Percentiles rank a stretch among this genome's conserved stretches.
Evolutionary conservation across 2,888 invertebrate genomes (phyloP).

Genomic region (Ypsolopha scabrella): DNA sequence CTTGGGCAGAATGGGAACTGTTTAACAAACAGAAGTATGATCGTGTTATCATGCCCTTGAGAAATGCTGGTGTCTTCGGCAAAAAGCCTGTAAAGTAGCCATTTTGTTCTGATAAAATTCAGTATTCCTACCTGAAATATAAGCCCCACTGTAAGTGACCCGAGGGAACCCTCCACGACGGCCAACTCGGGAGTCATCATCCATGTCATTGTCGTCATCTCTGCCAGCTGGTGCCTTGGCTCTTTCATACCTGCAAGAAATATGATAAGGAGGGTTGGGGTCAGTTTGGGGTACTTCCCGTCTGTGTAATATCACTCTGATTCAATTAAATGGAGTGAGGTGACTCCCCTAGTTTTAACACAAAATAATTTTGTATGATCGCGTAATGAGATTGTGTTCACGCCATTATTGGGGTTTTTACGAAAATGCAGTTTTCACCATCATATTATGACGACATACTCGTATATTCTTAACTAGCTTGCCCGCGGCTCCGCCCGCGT

Average conservation of each 20-base stretch:
- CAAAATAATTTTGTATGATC: no score
- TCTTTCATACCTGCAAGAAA: constrained; percentile 85
- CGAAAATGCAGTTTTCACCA: no score
- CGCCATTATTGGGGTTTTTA: no score
- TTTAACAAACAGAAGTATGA: constrained; percentile 96
- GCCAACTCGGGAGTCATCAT: constrained; percentile 82
- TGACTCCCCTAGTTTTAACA: no score
- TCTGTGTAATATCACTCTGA: background rate
- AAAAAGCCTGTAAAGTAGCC: constrained; percentile 59
- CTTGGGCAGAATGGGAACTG: constrained; percentile 95
- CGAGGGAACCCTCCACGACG: constrained; percentile 65
- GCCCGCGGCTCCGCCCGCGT: no score
- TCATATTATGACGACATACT: no score
- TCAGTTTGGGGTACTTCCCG: background rate
- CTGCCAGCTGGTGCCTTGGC: constrained; percentile 89
- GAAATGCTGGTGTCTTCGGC: constrained; percentile 95
- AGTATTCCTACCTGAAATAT: constrained; percentile 42
- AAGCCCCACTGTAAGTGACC: constrained; percentile 47
- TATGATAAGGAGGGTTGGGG: constrained; percentile 72
- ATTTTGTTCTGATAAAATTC: no score
- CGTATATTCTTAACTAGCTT: no score
- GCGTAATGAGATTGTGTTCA: no score
- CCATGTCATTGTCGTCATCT: constrained; percentile 85
- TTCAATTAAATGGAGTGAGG: no score
- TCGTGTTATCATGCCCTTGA: constrained; percentile 93